These are phyloP conservation scores for Ochlodes sylvanus DNA, from an alignment of 2,888 invertebrate species.

Conservation along the genomic window DNA sequence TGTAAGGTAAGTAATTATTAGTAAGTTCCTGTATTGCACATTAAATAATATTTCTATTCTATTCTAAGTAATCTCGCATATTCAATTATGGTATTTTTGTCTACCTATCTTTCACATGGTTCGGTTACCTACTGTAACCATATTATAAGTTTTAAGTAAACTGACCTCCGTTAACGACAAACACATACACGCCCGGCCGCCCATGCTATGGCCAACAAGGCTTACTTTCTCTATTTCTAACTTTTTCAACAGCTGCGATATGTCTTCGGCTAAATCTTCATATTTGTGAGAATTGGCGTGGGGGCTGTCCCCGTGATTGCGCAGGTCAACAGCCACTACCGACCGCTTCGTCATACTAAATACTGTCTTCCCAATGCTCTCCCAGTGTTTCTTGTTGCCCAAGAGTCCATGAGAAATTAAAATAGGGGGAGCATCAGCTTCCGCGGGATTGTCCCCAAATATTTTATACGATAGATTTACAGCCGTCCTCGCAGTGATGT, in stretches of 20 bases:
- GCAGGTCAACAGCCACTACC: slow-evolving; percentile 93
- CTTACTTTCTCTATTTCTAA: slow-evolving; percentile 74
- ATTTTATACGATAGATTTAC: slow-evolving; percentile 68
- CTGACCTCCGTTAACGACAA: slow-evolving; percentile 88
- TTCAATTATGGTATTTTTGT: too few species aligned
- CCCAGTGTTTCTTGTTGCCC: slow-evolving; percentile 95
- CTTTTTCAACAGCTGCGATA: slow-evolving; percentile 77
- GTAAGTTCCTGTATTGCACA: too few species aligned
- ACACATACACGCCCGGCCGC: slow-evolving; percentile 94
- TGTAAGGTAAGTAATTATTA: too few species aligned
- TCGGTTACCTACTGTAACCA: too few species aligned
- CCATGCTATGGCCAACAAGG: slow-evolving; percentile 96
- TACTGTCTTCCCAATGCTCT: slow-evolving; percentile 89
- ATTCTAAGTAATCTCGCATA: too few species aligned
- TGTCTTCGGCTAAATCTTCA: slow-evolving; percentile 89
- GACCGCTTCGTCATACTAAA: slow-evolving; percentile 88
- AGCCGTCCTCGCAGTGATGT: slow-evolving; percentile 46
- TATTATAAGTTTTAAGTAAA: not conserved
- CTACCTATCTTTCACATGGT: too few species aligned
- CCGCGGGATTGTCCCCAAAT: slow-evolving; percentile 53
- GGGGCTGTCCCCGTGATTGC: slow-evolving; percentile 98
- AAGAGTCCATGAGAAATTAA: slow-evolving; percentile 93
- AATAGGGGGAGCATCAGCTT: slow-evolving; percentile 58
- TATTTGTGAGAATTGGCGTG: slow-evolving; percentile 90
- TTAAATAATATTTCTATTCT: too few species aligned